These are phyloP conservation scores for Synaphobranchus kaupii DNA, from an alignment of 2,797 vertebrate species.

Conservation along the genomic window DNA sequence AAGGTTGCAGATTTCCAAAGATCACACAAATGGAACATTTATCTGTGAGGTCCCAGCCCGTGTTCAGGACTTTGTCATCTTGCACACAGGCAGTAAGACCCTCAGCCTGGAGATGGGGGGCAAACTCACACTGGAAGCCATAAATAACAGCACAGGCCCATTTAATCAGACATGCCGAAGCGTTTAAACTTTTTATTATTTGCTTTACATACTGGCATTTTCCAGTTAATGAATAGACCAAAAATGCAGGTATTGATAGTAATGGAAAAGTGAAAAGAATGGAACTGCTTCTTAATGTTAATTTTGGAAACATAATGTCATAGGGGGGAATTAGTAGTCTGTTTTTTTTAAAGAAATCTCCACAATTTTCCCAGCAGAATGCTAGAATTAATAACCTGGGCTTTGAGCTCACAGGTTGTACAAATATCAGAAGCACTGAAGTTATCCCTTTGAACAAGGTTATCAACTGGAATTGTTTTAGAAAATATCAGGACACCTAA, in stretches of 20 bases:
- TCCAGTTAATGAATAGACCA: neutral
- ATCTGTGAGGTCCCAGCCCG: slow-evolving; percentile 8
- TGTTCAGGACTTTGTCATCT: neutral
- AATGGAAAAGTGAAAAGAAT: too few species aligned
- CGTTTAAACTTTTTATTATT: neutral
- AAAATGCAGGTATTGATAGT: neutral
- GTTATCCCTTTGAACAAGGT: too few species aligned
- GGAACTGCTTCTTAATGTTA: too few species aligned
- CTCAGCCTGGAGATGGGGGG: neutral
- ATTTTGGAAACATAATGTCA: too few species aligned
- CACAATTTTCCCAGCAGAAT: too few species aligned
- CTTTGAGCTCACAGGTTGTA: too few species aligned
- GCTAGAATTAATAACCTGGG: too few species aligned
- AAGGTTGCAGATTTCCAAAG: neutral
- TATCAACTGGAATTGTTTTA: too few species aligned
- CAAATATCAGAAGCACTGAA: too few species aligned
- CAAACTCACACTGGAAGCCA: neutral
- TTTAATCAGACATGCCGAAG: neutral
- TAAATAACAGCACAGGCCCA: neutral
- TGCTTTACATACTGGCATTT: neutral
- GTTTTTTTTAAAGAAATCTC: too few species aligned
- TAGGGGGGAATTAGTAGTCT: too few species aligned
- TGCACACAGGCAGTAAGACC: neutral
- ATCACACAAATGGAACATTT: neutral
- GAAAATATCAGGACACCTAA: too few species aligned